Evolutionary conservation across 2,888 invertebrate species (phyloP).

Genomic region (Ischnus inquisitorius): DNA sequence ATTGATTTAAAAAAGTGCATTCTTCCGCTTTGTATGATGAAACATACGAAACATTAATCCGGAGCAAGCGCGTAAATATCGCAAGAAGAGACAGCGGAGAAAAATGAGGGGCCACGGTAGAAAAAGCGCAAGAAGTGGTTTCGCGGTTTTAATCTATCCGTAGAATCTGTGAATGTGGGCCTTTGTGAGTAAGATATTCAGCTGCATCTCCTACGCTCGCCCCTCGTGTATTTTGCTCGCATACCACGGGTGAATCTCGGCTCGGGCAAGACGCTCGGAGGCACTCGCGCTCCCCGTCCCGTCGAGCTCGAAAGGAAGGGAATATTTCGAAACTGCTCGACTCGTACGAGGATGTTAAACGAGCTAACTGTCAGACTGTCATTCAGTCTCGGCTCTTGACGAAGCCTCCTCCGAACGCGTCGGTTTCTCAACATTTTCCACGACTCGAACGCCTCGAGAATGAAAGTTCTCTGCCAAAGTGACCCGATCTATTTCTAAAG

Average conservation of each 20-base stretch:
- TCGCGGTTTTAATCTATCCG: conserved; percentile 73
- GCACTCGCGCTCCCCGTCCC: conserved; percentile 35
- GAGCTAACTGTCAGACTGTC: conserved; percentile 83
- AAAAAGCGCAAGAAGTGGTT: conserved; percentile 51
- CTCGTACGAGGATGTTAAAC: conserved; percentile 80
- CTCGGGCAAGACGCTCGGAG: conserved; percentile 68
- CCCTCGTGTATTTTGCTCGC: conserved; percentile 76
- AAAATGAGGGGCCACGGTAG: conserved; percentile 43
- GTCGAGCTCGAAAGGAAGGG: conserved; percentile 69
- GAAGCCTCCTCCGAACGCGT: conserved; percentile 43
- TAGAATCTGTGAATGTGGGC: conserved; percentile 79
- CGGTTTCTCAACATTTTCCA: conserved; percentile 67
- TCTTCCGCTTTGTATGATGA: neutral
- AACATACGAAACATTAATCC: neutral
- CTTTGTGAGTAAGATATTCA: conserved; percentile 80
- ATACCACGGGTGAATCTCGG: conserved; percentile 77
- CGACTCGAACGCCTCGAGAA: conserved; percentile 52
- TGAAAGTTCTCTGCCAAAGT: conserved; percentile 73
- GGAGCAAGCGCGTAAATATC: conserved; percentile 2
- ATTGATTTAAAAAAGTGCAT: neutral
- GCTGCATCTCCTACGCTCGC: conserved; percentile 76
- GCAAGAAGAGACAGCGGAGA: conserved; percentile 29
- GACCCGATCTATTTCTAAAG: conserved; percentile 78
- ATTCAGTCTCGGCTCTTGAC: conserved; percentile 74
- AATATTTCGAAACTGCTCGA: conserved; percentile 76